Base-by-base conservation (phyloP, 2,113 vertebrate species). In the Mesembrinibis cayennensis region DNA sequence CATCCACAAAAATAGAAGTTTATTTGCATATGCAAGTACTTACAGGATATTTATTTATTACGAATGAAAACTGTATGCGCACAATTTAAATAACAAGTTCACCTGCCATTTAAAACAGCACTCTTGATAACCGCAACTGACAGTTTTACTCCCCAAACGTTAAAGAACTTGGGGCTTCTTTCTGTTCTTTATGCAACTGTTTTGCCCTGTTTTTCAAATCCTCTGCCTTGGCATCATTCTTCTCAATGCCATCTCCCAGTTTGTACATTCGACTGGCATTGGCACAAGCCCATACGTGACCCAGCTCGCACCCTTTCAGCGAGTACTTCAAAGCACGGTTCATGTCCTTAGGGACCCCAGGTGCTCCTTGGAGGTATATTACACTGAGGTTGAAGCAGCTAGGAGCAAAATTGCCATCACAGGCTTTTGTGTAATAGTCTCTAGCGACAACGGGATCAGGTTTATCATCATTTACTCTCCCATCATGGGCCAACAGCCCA, bases 201-300 rank as follows among this genome's bases (percentile, higher is more conserved):
- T 44, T 98, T 3, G 99, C 99, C 87, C 98, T 98, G 73, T 99
- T 99, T 98, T 99, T 99, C 88, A 99, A 96, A 38, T 98, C 95
- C 91, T 99, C 99, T 3, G 99, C 99, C 88, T 99, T 99, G 20
- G 97, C 97, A 42, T 99, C 98, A 1, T 99, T 98, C 96, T 98
- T 99, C 67, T 98, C 94, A 1, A 98, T 91, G 2, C 99, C 99
- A 36, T 99, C 99, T 34, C 99, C 99, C 26, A 99, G 97, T 95
- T 96, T 99, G 96, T 99, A 99, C 99, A 99, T 99, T 78, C 99
- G 99, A 76, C 99, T 99, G 90, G 99, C 99, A 9, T 99, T 99
- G 82, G 98, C 99, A 58, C 99, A 99, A 65, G 98, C 99, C 99
- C 99, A 99, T 6, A 99, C 38, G 11, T 99, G 99, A 89, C 99